A percentile compares a stretch with the other conserved stretches of the same genome.
These are phyloP conservation scores for Hydrolagus colliei DNA, from an alignment of 2,797 vertebrate species.

Conservation along the genomic window DNA sequence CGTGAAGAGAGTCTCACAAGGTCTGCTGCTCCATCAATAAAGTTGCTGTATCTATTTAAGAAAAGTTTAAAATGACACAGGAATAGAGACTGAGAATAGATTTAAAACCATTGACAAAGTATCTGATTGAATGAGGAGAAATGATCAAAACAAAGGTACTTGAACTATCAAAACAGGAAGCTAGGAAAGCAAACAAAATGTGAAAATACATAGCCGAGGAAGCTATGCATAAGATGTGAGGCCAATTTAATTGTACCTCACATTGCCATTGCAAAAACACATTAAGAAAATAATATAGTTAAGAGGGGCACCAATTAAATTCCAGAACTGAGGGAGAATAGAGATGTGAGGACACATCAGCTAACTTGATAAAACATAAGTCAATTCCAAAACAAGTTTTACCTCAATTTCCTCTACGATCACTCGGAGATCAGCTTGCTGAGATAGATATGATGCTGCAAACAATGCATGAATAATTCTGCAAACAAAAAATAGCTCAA, in stretches of 20 bases:
- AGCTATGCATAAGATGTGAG: too few species aligned
- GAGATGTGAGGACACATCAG: too few species aligned
- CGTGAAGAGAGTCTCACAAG: background rate
- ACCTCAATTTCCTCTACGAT: slow-evolving; percentile 97
- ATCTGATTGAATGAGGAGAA: background rate
- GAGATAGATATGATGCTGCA: slow-evolving; percentile 81
- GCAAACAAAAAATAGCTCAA: slow-evolving; percentile 37
- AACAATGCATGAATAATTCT: slow-evolving; percentile 84
- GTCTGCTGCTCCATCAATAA: background rate
- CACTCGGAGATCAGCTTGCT: slow-evolving; percentile 80
- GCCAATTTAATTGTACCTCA: too few species aligned
- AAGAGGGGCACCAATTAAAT: too few species aligned
- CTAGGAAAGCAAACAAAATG: background rate
- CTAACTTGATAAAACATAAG: too few species aligned
- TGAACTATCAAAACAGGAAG: too few species aligned
- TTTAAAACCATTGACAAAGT: background rate
- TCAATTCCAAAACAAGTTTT: slow-evolving; percentile 14
- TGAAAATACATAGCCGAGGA: too few species aligned
- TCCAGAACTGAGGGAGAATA: too few species aligned
- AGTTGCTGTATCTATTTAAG: background rate
- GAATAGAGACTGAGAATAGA: background rate
- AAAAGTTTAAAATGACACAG: background rate
- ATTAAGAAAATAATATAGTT: too few species aligned
- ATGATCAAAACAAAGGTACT: background rate
- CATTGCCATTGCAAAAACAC: too few species aligned